Evolutionary conservation across 2,113 vertebrate genomes (phyloP).

Genomic region (Triplophysa dalaica): DNA sequence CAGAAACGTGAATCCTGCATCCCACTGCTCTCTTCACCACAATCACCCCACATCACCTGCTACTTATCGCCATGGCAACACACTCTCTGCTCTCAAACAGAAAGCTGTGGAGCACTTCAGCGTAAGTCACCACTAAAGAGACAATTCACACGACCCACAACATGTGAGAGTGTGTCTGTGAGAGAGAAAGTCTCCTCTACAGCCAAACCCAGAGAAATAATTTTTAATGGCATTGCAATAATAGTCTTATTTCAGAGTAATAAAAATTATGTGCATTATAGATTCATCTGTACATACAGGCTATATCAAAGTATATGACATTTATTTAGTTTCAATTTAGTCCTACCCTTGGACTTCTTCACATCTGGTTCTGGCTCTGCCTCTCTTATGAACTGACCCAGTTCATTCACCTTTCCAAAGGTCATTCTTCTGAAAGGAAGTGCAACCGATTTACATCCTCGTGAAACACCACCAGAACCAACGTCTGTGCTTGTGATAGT

Average conservation of each 20-base stretch:
- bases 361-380: conserved; percentile 97
- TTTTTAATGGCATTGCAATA: no score
- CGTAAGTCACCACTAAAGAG: conserved; percentile 19
- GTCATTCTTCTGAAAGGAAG: conserved; percentile 88
- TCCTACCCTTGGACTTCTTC: conserved; percentile 95
- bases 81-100: conserved; percentile 36
- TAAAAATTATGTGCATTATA: no score
- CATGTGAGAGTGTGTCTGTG: neutral
- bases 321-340: neutral
- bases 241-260: no score
- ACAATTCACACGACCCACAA: conserved; percentile 22
- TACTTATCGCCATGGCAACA: conserved; percentile 53
- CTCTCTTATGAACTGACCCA: conserved; percentile 97
- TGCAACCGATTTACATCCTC: conserved; percentile 35
- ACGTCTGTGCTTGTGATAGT: neutral
- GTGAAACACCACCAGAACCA: neutral
- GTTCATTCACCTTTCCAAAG: conserved; percentile 94
- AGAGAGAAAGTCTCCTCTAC: neutral
- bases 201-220: no score
- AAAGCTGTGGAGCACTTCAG: conserved; percentile 41
- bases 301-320: no score
- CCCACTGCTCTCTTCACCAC: conserved; percentile 32
- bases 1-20: conserved; percentile 26
- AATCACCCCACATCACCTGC: conserved; percentile 41
- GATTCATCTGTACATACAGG: no score